phyloP scores from a whole-genome alignment of 2,888 invertebrate species.

The Sphaerophoria rueppellii region DNA sequence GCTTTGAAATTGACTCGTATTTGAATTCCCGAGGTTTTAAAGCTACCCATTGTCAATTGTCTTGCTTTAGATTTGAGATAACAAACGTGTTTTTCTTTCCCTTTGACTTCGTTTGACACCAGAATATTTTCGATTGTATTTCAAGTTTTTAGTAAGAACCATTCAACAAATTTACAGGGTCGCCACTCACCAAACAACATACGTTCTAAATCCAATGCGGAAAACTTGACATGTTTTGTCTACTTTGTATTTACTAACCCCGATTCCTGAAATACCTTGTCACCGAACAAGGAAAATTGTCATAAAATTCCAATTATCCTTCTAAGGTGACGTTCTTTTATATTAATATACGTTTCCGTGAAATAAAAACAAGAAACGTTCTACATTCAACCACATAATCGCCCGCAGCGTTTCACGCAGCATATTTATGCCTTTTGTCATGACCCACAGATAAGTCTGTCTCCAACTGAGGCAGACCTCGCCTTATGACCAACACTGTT shows the following conservation, averaged over 20 bases:
- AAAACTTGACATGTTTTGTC: background rate
- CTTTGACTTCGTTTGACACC: no score
- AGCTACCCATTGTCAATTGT: no score
- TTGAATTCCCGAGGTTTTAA: no score
- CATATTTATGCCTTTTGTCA: conserved; percentile 17
- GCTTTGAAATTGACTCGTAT: no score
- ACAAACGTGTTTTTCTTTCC: no score
- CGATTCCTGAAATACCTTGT: background rate
- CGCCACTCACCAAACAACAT: no score
- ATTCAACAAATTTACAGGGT: no score
- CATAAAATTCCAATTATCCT: conserved; percentile 69
- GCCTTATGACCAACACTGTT: conserved; percentile 33
- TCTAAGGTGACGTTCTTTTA: conserved; percentile 43
- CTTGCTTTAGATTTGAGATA: no score
- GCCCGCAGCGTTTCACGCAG: conserved; percentile 42
- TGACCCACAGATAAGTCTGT: conserved; percentile 38
- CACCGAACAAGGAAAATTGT: conserved; percentile 47
- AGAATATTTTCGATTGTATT: no score
- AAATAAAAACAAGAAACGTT: conserved; percentile 27
- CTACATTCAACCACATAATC: conserved; percentile 57
- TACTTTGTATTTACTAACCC: conserved; percentile 4
- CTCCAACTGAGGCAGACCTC: conserved; percentile 16
- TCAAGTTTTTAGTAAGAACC: no score
- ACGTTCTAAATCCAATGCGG: background rate
- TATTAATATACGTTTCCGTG: conserved; percentile 47